Base-by-base conservation (phyloP, 2,888 invertebrate species). In the Liodrosophila aerea region DNA sequence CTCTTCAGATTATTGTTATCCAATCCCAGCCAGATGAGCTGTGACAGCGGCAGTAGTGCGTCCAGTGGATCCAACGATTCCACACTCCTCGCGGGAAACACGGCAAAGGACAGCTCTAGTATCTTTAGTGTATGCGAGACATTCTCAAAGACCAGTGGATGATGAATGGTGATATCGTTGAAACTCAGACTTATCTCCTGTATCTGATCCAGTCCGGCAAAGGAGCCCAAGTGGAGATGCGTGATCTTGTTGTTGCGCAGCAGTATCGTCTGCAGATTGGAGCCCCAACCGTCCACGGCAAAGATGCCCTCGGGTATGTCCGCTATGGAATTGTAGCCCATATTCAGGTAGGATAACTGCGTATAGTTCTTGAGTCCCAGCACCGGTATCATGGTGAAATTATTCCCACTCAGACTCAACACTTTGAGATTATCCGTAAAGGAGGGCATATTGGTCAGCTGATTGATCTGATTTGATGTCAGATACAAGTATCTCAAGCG, bases 171-270 rank as follows among this genome's bases (percentile, higher is more conserved):
- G 67, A 98, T 92, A 85, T 95, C 94, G 90, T 98, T 98, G 90
- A 97, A 97, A 87, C 97, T 97, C 71, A 98, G 91, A 90, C 96
- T 96, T 69, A 98, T 93, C 90, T 97, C 97, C 85, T 95, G 94
- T 73, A 98, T 92, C 73, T 94, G 93, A 68, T 93, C 93, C 47
- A 95, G 92, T 34, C 94, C 93, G 59, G 92, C 92, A 89, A 97
- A 95, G 71, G 95, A 93, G 82, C 93, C 93, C 69, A 93, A 92
- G 85, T 93, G 93, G 74, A 94, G 91, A 88, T 92, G 93, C 30
- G 94, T 94, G 72, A 97, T 93, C 88, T 95, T 93, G 89, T 97
- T 97, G 90, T 96, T 97, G 66, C 95, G 92, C 77, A 97, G 91
- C 75, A 96, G 92, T 64, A 97, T 92, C 72, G 96, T 96, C 87